phyloP scores from a whole-genome alignment of 2,888 invertebrate genomes.

The Gastracanthus pulcherrimus region DNA sequence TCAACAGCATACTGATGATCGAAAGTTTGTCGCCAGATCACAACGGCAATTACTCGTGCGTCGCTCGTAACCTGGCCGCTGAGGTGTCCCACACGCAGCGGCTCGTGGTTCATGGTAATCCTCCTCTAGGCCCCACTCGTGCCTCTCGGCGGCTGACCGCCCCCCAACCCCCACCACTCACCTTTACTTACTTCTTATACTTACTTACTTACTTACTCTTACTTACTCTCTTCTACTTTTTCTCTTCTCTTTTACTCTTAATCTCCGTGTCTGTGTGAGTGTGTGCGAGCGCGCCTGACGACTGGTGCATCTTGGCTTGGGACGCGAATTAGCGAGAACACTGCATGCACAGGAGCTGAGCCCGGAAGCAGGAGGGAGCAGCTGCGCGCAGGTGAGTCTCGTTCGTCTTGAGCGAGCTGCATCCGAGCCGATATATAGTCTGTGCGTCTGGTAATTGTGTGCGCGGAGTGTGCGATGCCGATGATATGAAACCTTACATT shows the following conservation, averaged over 20 bases:
- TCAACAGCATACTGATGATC: slow-evolving; percentile 88
- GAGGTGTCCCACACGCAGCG: slow-evolving; percentile 87
- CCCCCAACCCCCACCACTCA: slow-evolving; percentile 3
- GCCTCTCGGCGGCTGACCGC: slow-evolving; percentile 70
- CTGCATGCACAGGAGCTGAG: not conserved
- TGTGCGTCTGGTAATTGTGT: not conserved
- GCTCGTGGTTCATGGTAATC: slow-evolving; percentile 88
- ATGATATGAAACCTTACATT: too few species aligned
- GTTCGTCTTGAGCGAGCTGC: not conserved
- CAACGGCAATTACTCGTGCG: slow-evolving; percentile 88
- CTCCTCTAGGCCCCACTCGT: slow-evolving; percentile 67
- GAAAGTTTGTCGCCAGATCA: slow-evolving; percentile 87
- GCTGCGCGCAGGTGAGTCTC: slow-evolving; percentile 32
- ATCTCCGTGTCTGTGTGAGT: not conserved
- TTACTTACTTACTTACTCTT: not conserved
- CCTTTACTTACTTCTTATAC: too few species aligned
- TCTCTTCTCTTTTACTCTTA: not conserved
- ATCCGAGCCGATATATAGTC: not conserved
- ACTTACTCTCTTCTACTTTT: not conserved
- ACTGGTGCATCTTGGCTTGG: slow-evolving; percentile 56
- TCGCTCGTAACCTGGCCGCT: slow-evolving; percentile 85
- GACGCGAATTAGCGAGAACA: slow-evolving; percentile 41
- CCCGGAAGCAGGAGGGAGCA: not conserved
- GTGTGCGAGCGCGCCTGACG: slow-evolving; percentile 33
- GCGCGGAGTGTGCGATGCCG: not conserved